Conservation (phyloP, 1,140 invertebrate genomes). For the Nebria ingens region DNA sequence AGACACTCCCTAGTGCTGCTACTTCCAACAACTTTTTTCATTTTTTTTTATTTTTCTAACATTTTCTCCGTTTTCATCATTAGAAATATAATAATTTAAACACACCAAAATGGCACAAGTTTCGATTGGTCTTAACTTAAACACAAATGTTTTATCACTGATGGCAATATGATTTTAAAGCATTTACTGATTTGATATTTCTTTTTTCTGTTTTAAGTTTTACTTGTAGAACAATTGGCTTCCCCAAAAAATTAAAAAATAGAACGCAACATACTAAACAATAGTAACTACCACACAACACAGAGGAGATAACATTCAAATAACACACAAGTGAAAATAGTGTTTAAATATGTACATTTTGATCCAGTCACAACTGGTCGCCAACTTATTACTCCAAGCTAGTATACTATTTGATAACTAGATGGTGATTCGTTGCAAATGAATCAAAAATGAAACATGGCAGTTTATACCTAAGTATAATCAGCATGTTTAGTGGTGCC, state of each 20-base stretch:
- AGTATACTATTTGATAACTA: not conserved
- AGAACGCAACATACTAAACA: slow-evolving; percentile 9
- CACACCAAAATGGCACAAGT: no score
- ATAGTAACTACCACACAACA: slow-evolving; percentile 9
- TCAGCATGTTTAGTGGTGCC: not conserved
- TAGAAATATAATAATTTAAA: no score
- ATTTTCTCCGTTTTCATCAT: no score
- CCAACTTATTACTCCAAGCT: not conserved
- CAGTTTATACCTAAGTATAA: not conserved
- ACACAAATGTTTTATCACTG: not conserved
- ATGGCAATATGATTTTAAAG: not conserved
- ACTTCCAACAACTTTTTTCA: no score
- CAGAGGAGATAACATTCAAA: slow-evolving; percentile 9
- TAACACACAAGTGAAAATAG: slow-evolving; percentile 8
- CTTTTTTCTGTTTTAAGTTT: not conserved
- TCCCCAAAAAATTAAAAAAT: slow-evolving; percentile 8
- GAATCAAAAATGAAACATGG: not conserved
- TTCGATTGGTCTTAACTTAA: no score
- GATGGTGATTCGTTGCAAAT: not conserved
- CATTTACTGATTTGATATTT: no score
- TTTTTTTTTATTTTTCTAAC: no score
- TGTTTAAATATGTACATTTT: slow-evolving; percentile 8
- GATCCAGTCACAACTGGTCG: not conserved
- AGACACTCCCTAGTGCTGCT: slow-evolving; percentile 19
- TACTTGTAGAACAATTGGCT: not conserved